Evolutionary conservation across 2,888 invertebrate species (phyloP).

Genomic region (Athalia circularis): DNA sequence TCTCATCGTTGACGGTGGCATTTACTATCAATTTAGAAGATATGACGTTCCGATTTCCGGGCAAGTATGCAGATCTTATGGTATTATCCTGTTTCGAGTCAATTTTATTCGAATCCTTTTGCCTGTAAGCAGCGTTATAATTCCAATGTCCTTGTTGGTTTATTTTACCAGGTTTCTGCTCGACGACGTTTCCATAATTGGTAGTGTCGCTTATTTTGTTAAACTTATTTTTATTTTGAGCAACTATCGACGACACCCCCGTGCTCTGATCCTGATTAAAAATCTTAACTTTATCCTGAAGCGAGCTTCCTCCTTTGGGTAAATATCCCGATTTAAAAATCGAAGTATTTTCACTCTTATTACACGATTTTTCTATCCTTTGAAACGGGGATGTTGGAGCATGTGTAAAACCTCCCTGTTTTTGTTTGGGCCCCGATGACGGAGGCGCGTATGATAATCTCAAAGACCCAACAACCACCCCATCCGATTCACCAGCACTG

Average conservation of each 20-base stretch:
- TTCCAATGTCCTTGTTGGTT: constrained; percentile 13
- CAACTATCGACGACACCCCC: constrained; percentile 22
- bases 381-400: constrained; percentile 69
- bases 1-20: constrained; percentile 15
- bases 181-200: constrained; percentile 8
- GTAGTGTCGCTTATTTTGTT: constrained; percentile 22
- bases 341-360: constrained; percentile 44
- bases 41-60: constrained; percentile 34
- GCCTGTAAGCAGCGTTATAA: constrained; percentile 17
- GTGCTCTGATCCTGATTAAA: constrained; percentile 58
- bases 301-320: constrained; percentile 58
- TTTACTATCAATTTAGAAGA: constrained; percentile 40
- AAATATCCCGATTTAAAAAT: constrained; percentile 57
- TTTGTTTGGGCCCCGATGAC: constrained; percentile 20
- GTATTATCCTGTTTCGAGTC: constrained; percentile 25
- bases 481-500: constrained; percentile 29
- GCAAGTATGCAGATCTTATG: constrained; percentile 24
- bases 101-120: constrained; percentile 21
- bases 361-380: constrained; percentile 61
- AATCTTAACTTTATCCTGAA: constrained; percentile 64
- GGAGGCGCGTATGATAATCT: constrained; percentile 45
- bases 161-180: constrained; percentile 13
- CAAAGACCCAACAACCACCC: constrained; percentile 50
- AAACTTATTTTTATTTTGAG: constrained; percentile 36
- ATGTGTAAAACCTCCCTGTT: constrained; percentile 63